Evolutionary conservation across 2,888 invertebrate genomes (phyloP), one percentile per base, ranked within the genome.

Genomic region (Yponomeuta plumbellus): DNA sequence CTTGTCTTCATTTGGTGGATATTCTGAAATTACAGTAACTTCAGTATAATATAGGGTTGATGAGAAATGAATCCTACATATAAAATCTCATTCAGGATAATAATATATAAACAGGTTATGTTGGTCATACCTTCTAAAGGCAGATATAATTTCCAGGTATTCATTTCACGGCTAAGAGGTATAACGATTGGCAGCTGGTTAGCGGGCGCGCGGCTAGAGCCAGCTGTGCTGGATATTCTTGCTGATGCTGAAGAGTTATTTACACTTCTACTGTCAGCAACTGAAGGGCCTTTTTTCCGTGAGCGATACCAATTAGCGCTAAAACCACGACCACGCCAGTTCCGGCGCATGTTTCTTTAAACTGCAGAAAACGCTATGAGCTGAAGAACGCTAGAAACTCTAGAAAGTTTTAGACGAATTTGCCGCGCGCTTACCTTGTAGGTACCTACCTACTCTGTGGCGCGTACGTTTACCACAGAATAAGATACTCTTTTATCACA

Each of bases 71-170:
- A 1, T 6, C 8, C 34, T 8, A 34, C 34, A 6, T 34, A 5
- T 34, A 34, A 34, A 34, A 34, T 34, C 34, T 8, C 8, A 34
- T 34, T 34, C 34, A 34, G 8, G 34, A 34, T 34, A 26, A 34
- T 34, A 26, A 26, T 26, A 26, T 34, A 10, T 10, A 34, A 8
- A 34, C 8, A n/a, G n/a, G 8, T 26, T n/a, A 17, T 11, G 61
- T n/a, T 26, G 34, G 44, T 17, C 26, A 11, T 81, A 93, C 95
- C 93, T 91, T 95, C 94, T 66, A 93, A 90, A 56, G 94, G 93
- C 80, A 97, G 96, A 85, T 97, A 97, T 11, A 96, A 84, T 71
- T 94, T 94, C 96, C 97, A 97, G 22, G 94, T 94, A 71, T 93
- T 95, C 6, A 91, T 89, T 68, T 75, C 79, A 66, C 71, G 69